These are phyloP conservation scores for Megaceryle torquata DNA, from an alignment of 2,113 vertebrate species.

Conservation along the genomic window DNA sequence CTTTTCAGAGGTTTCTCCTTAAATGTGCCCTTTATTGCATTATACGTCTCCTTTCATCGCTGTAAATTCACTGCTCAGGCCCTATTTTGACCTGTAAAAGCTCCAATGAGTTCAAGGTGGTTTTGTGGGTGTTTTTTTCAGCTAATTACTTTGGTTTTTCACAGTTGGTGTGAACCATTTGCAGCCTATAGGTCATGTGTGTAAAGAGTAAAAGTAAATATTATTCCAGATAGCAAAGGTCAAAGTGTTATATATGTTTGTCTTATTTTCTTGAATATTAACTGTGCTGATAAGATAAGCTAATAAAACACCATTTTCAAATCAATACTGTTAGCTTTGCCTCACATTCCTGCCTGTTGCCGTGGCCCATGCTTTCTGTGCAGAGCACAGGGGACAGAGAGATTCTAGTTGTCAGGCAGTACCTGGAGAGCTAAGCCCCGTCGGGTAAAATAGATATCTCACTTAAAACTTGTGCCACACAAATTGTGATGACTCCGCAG, in stretches of 20 bases:
- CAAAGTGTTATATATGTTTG: constrained; percentile 40
- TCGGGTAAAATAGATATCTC: background rate
- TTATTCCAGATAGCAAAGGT: constrained; percentile 60
- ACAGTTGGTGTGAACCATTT: background rate
- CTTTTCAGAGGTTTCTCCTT: background rate
- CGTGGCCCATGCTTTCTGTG: background rate
- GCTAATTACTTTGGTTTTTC: background rate
- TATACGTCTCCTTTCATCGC: background rate
- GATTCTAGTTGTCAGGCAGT: background rate
- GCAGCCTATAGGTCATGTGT: background rate
- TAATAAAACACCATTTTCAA: constrained; percentile 51
- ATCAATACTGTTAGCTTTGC: constrained; percentile 57
- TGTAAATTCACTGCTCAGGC: background rate
- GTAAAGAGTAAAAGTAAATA: constrained; percentile 55
- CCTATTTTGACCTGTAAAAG: background rate
- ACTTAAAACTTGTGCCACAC: background rate
- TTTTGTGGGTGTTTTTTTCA: background rate
- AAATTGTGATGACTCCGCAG: background rate
- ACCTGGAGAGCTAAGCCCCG: background rate
- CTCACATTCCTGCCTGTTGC: background rate
- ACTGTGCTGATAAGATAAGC: constrained; percentile 62
- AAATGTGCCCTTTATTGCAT: background rate
- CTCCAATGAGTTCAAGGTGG: background rate
- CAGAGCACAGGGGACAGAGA: background rate
- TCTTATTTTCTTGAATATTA: constrained; percentile 62